phyloP scores from a whole-genome alignment of 2,888 invertebrate species.

The Gibbula magus region DNA sequence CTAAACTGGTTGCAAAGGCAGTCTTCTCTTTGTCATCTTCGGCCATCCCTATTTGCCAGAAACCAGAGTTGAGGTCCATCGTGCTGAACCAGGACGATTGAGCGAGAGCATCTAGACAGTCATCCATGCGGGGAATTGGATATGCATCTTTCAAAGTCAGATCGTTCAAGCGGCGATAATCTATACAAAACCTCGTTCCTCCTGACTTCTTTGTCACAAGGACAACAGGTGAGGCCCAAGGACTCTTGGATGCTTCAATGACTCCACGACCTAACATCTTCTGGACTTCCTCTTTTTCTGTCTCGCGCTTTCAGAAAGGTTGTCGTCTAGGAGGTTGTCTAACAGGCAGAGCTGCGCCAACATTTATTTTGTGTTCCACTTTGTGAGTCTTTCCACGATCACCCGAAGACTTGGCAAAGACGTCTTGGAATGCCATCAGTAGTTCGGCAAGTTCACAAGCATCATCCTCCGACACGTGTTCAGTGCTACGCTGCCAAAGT shows the following conservation, averaged over 20 bases:
- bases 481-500: neutral
- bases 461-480: neutral
- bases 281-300: slow-evolving; percentile 19
- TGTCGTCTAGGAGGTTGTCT: slow-evolving; percentile 29
- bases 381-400: slow-evolving; percentile 28
- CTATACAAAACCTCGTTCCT: slow-evolving; percentile 33
- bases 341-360: slow-evolving; percentile 23
- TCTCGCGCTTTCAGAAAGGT: slow-evolving; percentile 30
- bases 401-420: slow-evolving; percentile 31
- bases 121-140: slow-evolving; percentile 30
- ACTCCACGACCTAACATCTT: slow-evolving; percentile 7
- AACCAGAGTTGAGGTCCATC: slow-evolving; percentile 24
- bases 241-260: slow-evolving; percentile 25
- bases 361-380: slow-evolving; percentile 26
- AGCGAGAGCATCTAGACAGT: slow-evolving; percentile 31
- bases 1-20: slow-evolving; percentile 31
- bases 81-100: slow-evolving; percentile 15
- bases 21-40: slow-evolving; percentile 28
- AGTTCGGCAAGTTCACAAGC: neutral
- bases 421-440: slow-evolving; percentile 14
- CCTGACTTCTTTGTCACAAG: too few relatives aligned
- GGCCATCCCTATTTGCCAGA: slow-evolving; percentile 22
- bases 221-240: slow-evolving; percentile 37
- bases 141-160: slow-evolving; percentile 29
- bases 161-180: slow-evolving; percentile 37